Percentiles rank a stretch among this genome's conserved stretches.
Evolutionary conservation across 2,888 invertebrate genomes (phyloP).

Genomic region (Pilophorus perplexus): DNA sequence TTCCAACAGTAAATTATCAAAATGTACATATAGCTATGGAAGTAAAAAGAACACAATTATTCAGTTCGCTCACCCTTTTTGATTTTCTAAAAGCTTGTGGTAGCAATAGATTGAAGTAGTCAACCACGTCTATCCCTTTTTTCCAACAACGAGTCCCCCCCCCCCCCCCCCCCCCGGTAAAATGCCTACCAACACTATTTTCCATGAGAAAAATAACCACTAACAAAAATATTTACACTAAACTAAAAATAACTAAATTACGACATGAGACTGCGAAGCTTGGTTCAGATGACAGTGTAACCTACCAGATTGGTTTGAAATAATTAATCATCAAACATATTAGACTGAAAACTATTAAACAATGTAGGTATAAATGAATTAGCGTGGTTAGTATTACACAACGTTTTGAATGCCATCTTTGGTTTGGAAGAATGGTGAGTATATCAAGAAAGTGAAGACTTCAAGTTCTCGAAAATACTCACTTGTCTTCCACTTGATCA

Average conservation of each 20-base stretch:
- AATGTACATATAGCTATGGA: conserved; percentile 2
- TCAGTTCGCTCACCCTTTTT: conserved; percentile 13
- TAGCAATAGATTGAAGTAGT: conserved; percentile 37
- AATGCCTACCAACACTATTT: conserved; percentile 16
- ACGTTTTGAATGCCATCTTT: too few relatives aligned
- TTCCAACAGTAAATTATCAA: neutral
- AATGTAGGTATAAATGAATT: too few relatives aligned
- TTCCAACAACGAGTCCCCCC: too few relatives aligned
- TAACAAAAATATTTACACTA: conserved; percentile 10
- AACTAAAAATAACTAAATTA: neutral
- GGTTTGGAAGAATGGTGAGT: too few relatives aligned
- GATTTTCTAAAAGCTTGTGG: conserved; percentile 30
- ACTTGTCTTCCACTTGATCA: too few relatives aligned
- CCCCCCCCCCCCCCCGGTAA: too few relatives aligned
- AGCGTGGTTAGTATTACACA: too few relatives aligned
- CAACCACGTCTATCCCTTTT: neutral
- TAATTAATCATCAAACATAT: too few relatives aligned
- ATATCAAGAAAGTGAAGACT: too few relatives aligned
- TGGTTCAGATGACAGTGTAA: conserved; percentile 1
- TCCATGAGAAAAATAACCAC: neutral
- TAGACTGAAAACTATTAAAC: too few relatives aligned
- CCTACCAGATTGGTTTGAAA: too few relatives aligned
- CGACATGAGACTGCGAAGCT: neutral
- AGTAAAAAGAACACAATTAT: neutral
- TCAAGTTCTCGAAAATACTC: too few relatives aligned